Base-by-base conservation (phyloP, 2,797 vertebrate species). In the Sebastes matsubarae region DNA sequence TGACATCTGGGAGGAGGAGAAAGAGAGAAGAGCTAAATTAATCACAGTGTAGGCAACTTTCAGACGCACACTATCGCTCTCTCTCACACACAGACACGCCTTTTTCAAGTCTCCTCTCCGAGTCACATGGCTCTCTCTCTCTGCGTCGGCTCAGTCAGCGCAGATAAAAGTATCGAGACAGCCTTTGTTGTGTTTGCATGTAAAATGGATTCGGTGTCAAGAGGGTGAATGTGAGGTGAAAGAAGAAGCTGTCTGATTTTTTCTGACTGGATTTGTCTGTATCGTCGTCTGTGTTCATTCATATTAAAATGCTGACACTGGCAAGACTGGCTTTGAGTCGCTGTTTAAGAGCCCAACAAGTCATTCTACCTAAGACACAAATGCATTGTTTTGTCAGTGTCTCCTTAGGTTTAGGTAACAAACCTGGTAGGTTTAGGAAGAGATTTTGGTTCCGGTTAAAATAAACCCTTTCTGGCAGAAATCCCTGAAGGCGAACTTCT, bases 11-110 rank as follows among this genome's bases (percentile, higher is more conserved):
- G 60, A 20, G 22, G 61, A 68, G 52, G 59, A 50, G 54, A 80
- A 63, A 46, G 34, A 77, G 46, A 75, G 25, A 29, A 72, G 79
- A 80, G 80, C 60, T 83, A 79, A 79, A 83, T 90, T 54, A 68
- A 82, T 82, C 68, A 69, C 61, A 27, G 64, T 83, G 86, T 61
- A 77, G 70, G 75, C 68, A 86, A 77, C 66, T 81, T 78, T 52
- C 20, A 73, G 68, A 27, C 24, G 2, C 72, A 27, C 77, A 27
- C 36, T 61, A 8, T 77, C 4, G 0, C 14, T 63, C 20, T 20
- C 18, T 30, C 4, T 36, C 20, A 65, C 30, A 77, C 18, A 29
- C 60, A 59, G 2, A 73, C 55, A 55, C 68, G 63, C 73, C 38
- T 80, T 58, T 61, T 74, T 38, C 60, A 64, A 42, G 55, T 68